Evolutionary conservation across 2,797 vertebrate species (phyloP).

Genomic region (Microchirus variegatus): DNA sequence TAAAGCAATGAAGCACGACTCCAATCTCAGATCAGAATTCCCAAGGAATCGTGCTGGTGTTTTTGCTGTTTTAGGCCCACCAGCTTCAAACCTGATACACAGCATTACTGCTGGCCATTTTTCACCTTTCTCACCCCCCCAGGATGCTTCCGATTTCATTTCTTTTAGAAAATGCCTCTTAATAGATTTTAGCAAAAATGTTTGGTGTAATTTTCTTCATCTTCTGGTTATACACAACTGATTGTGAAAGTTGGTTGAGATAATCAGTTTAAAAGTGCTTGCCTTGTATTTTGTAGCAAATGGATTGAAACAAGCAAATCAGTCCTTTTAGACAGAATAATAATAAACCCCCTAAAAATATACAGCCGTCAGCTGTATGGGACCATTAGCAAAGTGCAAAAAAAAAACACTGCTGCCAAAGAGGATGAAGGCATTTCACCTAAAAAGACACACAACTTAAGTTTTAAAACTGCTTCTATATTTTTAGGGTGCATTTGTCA

Average conservation of each 20-base stretch:
- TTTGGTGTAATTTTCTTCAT: conserved; percentile 3
- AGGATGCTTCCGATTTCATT: conserved; percentile 36
- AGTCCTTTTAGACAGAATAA: conserved; percentile 4
- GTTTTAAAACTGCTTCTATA: neutral
- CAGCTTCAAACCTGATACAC: conserved; percentile 26
- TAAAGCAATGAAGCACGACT: conserved; percentile 22
- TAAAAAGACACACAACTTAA: conserved; percentile 10
- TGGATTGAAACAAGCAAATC: neutral
- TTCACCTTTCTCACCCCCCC: conserved; percentile 40
- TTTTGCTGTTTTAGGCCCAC: conserved; percentile 19
- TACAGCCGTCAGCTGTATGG: conserved; percentile 19
- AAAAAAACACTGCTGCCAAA: conserved; percentile 10
- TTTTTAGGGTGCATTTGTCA: neutral
- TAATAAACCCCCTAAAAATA: conserved; percentile 12
- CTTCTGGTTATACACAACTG: conserved; percentile 2
- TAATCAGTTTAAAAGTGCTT: conserved; percentile 19
- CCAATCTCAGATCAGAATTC: conserved; percentile 16
- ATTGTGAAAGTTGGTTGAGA: conserved; percentile 8
- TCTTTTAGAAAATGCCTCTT: conserved; percentile 38
- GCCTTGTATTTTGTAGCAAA: conserved; percentile 4
- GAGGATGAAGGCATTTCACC: conserved; percentile 5
- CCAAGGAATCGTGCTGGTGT: conserved; percentile 19
- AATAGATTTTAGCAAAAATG: conserved; percentile 6
- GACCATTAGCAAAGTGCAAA: conserved; percentile 11
- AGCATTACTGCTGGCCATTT: conserved; percentile 34